A percentile compares a stretch with the other conserved stretches of the same genome.
These are phyloP conservation scores for Archips xylosteana DNA, from an alignment of 2,888 invertebrate genomes.

Conservation along the genomic window DNA sequence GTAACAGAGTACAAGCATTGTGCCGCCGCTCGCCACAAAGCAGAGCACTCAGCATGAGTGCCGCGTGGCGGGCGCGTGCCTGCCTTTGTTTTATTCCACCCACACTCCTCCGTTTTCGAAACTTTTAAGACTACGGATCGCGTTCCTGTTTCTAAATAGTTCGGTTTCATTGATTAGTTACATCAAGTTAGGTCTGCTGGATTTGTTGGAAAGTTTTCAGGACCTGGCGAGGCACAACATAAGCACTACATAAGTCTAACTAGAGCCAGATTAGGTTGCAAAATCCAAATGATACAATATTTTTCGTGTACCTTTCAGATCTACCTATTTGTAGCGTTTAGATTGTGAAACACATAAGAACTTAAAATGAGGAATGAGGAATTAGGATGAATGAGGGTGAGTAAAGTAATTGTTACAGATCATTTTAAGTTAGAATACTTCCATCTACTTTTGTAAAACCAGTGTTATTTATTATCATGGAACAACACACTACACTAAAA, in stretches of 20 bases:
- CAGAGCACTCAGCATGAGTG: constrained; percentile 83
- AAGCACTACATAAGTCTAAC: not conserved
- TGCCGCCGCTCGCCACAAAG: constrained; percentile 78
- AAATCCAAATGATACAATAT: not conserved
- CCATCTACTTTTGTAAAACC: too few relatives aligned
- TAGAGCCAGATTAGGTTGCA: not conserved
- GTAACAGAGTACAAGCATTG: constrained; percentile 69
- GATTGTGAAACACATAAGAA: not conserved
- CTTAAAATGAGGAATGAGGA: too few relatives aligned
- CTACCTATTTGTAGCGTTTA: not conserved
- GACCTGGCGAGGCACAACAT: not conserved
- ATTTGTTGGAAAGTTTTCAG: constrained; percentile 27
- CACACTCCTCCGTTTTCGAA: constrained; percentile 79
- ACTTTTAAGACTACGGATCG: constrained; percentile 81
- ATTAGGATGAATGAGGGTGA: too few relatives aligned
- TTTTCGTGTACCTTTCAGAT: too few relatives aligned
- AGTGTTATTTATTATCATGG: too few relatives aligned
- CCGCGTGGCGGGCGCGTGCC: constrained; percentile 71
- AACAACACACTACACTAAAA: too few relatives aligned
- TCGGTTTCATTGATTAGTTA: constrained; percentile 69
- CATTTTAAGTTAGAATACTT: too few relatives aligned
- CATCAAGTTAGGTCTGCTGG: constrained; percentile 27
- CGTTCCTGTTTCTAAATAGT: constrained; percentile 73
- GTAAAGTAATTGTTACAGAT: too few relatives aligned
- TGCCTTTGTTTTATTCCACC: constrained; percentile 83